A percentile compares a stretch with the other conserved stretches of the same genome.
Conservation (phyloP, 2,888 invertebrate species). For the Clusia tigrina region DNA sequence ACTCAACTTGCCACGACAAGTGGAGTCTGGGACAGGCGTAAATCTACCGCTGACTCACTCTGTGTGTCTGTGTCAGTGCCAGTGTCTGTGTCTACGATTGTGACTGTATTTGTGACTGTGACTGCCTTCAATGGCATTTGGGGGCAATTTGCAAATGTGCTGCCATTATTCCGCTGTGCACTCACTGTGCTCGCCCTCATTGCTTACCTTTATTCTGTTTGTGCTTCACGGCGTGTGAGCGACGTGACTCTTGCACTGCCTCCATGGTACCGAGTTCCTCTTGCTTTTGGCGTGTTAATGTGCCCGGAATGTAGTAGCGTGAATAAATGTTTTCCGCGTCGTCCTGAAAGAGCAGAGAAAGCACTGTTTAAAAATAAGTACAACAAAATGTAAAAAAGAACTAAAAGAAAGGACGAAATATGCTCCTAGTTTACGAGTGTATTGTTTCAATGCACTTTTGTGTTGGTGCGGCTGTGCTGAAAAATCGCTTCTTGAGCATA, state of each 20-base stretch:
- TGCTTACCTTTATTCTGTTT: slow-evolving; percentile 53
- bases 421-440: too few relatives aligned
- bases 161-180: neutral
- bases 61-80: too few relatives aligned
- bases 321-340: slow-evolving; percentile 52
- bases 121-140: neutral
- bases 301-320: slow-evolving; percentile 55
- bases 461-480: neutral
- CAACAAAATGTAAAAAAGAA: too few relatives aligned
- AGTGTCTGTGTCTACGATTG: too few relatives aligned
- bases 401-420: too few relatives aligned
- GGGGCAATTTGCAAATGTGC: neutral
- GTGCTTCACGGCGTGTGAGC: slow-evolving; percentile 48
- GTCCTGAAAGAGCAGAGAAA: slow-evolving; percentile 51
- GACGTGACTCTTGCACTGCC: slow-evolving; percentile 53
- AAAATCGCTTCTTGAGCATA: too few relatives aligned
- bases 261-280: slow-evolving; percentile 55
- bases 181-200: neutral
- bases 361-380: too few relatives aligned
- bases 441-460: neutral
- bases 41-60: too few relatives aligned
- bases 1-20: too few relatives aligned
- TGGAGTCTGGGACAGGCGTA: too few relatives aligned
- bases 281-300: slow-evolving; percentile 54
- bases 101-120: neutral